Base-by-base conservation (phyloP, 2,113 vertebrate species). In the Prolemur simus region DNA sequence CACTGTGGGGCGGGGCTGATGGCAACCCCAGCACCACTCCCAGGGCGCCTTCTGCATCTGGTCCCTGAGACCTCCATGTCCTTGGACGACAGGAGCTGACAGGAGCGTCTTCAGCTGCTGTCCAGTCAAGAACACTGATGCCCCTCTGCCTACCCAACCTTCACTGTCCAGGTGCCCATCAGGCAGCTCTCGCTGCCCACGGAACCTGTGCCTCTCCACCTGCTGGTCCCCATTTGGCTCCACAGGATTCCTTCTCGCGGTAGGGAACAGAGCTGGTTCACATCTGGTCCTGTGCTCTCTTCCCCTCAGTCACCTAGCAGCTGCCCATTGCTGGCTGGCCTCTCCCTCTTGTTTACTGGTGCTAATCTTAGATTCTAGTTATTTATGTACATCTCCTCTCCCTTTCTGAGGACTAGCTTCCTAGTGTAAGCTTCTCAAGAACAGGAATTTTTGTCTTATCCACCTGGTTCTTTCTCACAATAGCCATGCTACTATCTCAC, bases 51-150 rank as follows among this genome's bases (percentile, higher is more conserved):
- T 18, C 13, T 10, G 34, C 4, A 27, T 63, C 25, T 29, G 25
- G 29, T 76, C 87, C 13, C 5, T 45, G 42, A 80, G 45, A 32
- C 1, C 1, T 12, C 1, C 25, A 6, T 32, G 60, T 49, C 45
- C 56, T 74, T 4, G 1, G 37, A 21, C 1, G 3, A 47, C 32
- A 37, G 27, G 15, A 21, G 21, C 0, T 1, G 5, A 47, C 32
- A 37, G 27, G 11, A 21, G 21, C 0, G 0, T 20, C 13, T 42
- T 56, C 39, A 8, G 20, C 27, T 15, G 29, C 5, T 15, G 49
- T 29, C 54, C 63, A 7, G 2, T 20, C 1, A 2, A 6, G 49
- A 37, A 45, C 3, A 23, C 29, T 2, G 12, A 58, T 1, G 25
- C 5, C 3, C 45, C 84, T 39, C 8, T 4, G 10, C 34, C 39